Evolutionary conservation across 2,888 invertebrate species (phyloP).

Genomic region (Pterostichus madidus): DNA sequence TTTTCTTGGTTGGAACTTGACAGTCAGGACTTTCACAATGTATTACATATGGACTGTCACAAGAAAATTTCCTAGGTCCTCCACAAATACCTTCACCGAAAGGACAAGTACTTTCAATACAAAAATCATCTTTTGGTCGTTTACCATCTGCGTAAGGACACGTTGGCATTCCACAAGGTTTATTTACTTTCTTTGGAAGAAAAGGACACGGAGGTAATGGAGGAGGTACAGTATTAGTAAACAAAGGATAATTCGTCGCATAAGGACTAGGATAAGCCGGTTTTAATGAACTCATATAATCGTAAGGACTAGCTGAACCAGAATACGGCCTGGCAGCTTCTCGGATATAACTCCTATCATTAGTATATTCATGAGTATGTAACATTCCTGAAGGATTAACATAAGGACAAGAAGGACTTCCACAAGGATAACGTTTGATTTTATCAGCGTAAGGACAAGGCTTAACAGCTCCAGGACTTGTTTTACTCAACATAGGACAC

Average conservation of each 20-base stretch:
- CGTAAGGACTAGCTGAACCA: conserved; percentile 57
- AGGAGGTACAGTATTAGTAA: conserved; percentile 34
- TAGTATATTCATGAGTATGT: conserved; percentile 53
- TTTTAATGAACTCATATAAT: conserved; percentile 49
- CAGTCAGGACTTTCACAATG: conserved; percentile 46
- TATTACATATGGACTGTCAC: conserved; percentile 34
- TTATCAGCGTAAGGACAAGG: conserved; percentile 47
- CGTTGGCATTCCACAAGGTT: conserved; percentile 10
- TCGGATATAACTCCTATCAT: conserved; percentile 48
- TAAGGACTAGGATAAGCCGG: conserved; percentile 16
- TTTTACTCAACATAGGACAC: conserved; percentile 16
- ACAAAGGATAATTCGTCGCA: conserved; percentile 47
- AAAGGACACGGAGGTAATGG: conserved; percentile 34
- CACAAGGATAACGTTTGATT: conserved; percentile 47
- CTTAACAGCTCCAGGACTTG: conserved; percentile 28
- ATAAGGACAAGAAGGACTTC: conserved; percentile 57
- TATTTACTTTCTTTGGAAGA: conserved; percentile 3
- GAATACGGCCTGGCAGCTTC: conserved; percentile 60
- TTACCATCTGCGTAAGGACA: conserved; percentile 24
- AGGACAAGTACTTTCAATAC: conserved; percentile 36
- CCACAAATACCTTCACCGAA: conserved; percentile 37
- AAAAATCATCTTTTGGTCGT: conserved; percentile 45
- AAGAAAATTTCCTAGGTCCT: conserved; percentile 30
- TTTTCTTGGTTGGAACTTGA: conserved; percentile 4
- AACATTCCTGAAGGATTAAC: conserved; percentile 60